Evolutionary conservation across 2,797 vertebrate genomes (phyloP), one percentile per base, ranked within the genome.

Genomic region (Cyclopterus lumpus): DNA sequence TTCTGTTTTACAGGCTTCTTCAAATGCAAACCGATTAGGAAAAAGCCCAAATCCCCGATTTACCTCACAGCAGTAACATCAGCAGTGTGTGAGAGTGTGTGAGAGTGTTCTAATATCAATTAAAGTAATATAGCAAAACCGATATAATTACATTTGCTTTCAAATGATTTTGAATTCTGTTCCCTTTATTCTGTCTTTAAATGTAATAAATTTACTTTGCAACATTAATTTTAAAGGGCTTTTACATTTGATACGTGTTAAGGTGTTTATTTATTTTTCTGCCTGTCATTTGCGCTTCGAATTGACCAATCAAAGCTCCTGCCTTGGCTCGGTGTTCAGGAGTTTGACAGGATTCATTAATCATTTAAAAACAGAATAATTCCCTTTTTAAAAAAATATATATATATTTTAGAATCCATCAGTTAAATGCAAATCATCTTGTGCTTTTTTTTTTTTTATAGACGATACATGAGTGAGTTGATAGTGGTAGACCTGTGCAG

Each of bases 251-350:
- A 28, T 24, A 32, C 20, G 26, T 30, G 38, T 44, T 26, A 20
- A 58, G 58, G 7, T 20, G 30, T 51, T 34, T 10, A 55, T 55
- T 55, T n/a, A 14, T 36, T 51, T 24, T 14, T 22, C 20, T 49
- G 22, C 36, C 38, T 18, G 11, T 26, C 36, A 40, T 18, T n/a
- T n/a, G 15, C 36, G 40, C 6, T 14, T 38, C 15, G 26, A 18
- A 46, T 59, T 67, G 40, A 48, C 67, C 55, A 70, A 36, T 68
- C 28, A 24, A 18, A 53, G 58, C 44, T 38, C 22, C 11, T 40
- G 36, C 24, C 42, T 26, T 26, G 15, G 54, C 32, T 20, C 14
- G 15, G 28, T 54, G 15, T 46, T 18, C 3, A 20, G 6, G 20
- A 51, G 9, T n/a, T 0, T 24, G 49, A 51, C n/a, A 51, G 1